These are phyloP conservation scores for Ferdinandea cuprea DNA, from an alignment of 2,888 invertebrate genomes.

Conservation along the genomic window DNA sequence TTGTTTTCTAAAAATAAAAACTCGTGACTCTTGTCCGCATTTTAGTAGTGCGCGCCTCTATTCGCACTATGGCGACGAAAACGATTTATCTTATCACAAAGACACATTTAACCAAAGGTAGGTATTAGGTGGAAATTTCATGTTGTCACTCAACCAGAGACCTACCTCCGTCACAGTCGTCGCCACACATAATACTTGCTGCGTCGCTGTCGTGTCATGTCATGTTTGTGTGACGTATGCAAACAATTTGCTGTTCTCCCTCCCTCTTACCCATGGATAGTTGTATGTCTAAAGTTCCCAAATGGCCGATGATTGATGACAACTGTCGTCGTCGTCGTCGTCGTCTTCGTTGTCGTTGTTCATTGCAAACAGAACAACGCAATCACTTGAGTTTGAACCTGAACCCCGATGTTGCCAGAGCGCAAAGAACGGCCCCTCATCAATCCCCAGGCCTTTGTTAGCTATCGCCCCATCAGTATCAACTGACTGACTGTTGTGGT, in stretches of 20 bases:
- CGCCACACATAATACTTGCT: constrained; percentile 31
- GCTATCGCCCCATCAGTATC: constrained; percentile 6
- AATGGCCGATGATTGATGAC: constrained; percentile 72
- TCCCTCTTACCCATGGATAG: constrained; percentile 63
- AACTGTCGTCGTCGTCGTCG: constrained; percentile 47
- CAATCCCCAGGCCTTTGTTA: constrained; percentile 52
- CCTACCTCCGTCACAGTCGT: constrained; percentile 31
- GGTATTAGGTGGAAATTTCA: constrained; percentile 27
- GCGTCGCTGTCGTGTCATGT: constrained; percentile 8
- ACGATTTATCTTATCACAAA: constrained; percentile 49
- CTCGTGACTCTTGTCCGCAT: constrained; percentile 21
- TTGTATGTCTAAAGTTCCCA: constrained; percentile 69
- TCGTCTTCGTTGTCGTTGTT: too few relatives aligned
- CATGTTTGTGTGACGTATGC: constrained; percentile 41
- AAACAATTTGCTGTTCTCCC: constrained; percentile 56
- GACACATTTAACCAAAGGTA: neutral
- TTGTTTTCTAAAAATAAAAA: constrained; percentile 13
- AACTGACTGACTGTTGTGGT: constrained; percentile 46
- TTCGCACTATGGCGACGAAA: constrained; percentile 18
- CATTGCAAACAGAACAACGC: constrained; percentile 61
- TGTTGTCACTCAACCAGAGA: constrained; percentile 48
- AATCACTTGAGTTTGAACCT: constrained; percentile 56
- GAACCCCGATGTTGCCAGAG: constrained; percentile 1
- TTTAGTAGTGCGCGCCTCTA: constrained; percentile 15
- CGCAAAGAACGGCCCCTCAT: constrained; percentile 43